These are phyloP conservation scores for Zeugodacus cucurbitae DNA, from an alignment of 1,140 invertebrate species.

Conservation along the genomic window DNA sequence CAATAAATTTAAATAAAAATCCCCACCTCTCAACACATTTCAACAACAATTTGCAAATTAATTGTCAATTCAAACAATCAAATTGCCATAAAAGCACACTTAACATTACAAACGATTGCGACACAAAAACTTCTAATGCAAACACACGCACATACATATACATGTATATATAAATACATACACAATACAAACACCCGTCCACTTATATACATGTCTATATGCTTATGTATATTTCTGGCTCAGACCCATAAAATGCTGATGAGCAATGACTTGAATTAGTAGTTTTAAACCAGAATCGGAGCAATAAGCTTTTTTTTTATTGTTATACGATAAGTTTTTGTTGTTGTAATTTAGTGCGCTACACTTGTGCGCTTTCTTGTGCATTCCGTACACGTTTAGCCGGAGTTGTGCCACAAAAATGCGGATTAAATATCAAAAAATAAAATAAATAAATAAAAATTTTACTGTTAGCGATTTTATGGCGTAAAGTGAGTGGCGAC, in stretches of 20 bases:
- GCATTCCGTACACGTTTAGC: not conserved
- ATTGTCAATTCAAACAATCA: conserved; percentile 2
- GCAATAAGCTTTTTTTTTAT: not conserved
- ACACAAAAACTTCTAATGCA: not conserved
- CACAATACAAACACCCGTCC: not conserved
- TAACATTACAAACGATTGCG: not conserved
- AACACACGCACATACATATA: not conserved
- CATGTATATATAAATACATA: not conserved
- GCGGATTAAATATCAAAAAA: too few relatives aligned
- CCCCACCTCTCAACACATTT: not conserved
- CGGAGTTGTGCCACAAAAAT: too few relatives aligned
- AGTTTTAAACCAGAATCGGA: not conserved
- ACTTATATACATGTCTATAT: not conserved
- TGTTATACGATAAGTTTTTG: not conserved
- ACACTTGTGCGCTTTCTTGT: not conserved
- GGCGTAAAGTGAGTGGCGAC: not conserved
- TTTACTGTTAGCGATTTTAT: not conserved
- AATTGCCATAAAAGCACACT: not conserved
- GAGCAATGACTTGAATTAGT: not conserved
- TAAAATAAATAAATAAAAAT: not conserved
- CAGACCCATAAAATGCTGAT: not conserved
- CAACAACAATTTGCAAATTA: not conserved
- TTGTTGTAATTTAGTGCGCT: not conserved
- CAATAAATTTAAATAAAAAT: not conserved
- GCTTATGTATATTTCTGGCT: not conserved